Conservation (phyloP, 1,140 invertebrate species). For the Araneus ventricosus region DNA sequence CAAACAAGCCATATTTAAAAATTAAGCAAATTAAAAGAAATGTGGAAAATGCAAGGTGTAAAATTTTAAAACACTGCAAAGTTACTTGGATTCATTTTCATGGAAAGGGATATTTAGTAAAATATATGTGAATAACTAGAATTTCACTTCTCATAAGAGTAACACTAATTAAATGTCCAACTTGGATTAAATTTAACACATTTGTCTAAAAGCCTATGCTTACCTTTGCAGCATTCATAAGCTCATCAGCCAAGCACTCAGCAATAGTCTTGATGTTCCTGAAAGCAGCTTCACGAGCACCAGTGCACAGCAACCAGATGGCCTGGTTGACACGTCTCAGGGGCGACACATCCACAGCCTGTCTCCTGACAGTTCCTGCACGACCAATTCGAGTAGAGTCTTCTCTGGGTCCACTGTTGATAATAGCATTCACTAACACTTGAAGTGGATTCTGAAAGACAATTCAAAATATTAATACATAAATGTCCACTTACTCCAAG, state of each 20-base stretch:
- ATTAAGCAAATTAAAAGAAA: too few species aligned
- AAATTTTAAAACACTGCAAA: too few species aligned
- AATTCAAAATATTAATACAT: too few species aligned
- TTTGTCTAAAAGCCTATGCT: slow-evolving; percentile 44
- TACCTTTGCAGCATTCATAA: slow-evolving; percentile 99
- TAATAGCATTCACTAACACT: slow-evolving; percentile 98
- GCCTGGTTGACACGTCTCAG: slow-evolving; percentile 99
- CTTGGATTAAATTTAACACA: neutral
- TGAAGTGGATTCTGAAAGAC: slow-evolving; percentile 89
- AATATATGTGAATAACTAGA: too few species aligned
- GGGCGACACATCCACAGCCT: slow-evolving; percentile 99
- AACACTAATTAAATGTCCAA: neutral
- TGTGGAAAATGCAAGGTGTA: too few species aligned
- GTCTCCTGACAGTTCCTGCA: slow-evolving; percentile 98
- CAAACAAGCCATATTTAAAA: too few species aligned
- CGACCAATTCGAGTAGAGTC: slow-evolving; percentile 99
- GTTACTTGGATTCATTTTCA: too few species aligned
- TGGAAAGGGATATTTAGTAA: too few species aligned
- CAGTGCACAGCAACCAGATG: slow-evolving; percentile 99
- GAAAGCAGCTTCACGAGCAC: slow-evolving; percentile 99
- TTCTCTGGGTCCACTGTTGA: slow-evolving; percentile 99
- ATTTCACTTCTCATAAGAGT: too few species aligned
- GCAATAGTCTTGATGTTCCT: slow-evolving; percentile 99
- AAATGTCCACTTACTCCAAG: too few species aligned
- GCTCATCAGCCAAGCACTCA: slow-evolving; percentile 99